These are phyloP conservation scores for Charina bottae DNA, from an alignment of 2,113 vertebrate genomes.

Conservation along the genomic window DNA sequence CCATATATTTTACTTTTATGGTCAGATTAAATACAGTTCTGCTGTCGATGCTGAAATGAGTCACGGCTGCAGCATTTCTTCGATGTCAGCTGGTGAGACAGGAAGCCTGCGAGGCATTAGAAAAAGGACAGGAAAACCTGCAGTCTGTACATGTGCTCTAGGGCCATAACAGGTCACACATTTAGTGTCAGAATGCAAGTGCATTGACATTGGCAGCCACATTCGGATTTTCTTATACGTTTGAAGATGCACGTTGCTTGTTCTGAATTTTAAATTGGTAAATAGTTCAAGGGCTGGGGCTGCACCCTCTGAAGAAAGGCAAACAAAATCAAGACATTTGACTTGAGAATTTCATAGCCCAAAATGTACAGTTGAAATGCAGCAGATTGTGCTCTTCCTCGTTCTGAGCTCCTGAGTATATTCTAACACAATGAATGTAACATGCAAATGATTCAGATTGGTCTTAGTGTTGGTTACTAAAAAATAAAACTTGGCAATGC, in stretches of 20 bases:
- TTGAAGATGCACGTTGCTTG: slow-evolving; percentile 38
- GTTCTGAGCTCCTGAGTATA: background rate
- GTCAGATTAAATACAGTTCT: slow-evolving; percentile 44
- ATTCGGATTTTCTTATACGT: slow-evolving; percentile 20
- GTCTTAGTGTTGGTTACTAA: background rate
- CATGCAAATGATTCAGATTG: background rate
- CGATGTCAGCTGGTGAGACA: slow-evolving; percentile 74
- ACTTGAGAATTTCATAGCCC: background rate
- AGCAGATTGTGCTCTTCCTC: background rate
- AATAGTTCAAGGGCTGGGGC: slow-evolving; percentile 8
- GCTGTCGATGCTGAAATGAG: slow-evolving; percentile 73
- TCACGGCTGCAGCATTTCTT: slow-evolving; percentile 76
- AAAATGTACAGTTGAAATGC: background rate
- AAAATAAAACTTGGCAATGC: background rate
- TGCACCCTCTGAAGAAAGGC: background rate
- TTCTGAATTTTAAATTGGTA: background rate
- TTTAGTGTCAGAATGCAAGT: slow-evolving; percentile 67
- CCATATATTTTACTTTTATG: slow-evolving; percentile 50
- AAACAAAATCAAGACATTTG: background rate
- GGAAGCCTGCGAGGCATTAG: slow-evolving; percentile 73
- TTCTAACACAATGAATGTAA: background rate
- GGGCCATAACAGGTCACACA: slow-evolving; percentile 72
- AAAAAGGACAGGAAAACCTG: slow-evolving; percentile 75
- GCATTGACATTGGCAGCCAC: slow-evolving; percentile 11
- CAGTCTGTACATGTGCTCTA: slow-evolving; percentile 70